These are phyloP conservation scores for Wasmannia auropunctata DNA, from an alignment of 1,140 invertebrate genomes.

Conservation along the genomic window DNA sequence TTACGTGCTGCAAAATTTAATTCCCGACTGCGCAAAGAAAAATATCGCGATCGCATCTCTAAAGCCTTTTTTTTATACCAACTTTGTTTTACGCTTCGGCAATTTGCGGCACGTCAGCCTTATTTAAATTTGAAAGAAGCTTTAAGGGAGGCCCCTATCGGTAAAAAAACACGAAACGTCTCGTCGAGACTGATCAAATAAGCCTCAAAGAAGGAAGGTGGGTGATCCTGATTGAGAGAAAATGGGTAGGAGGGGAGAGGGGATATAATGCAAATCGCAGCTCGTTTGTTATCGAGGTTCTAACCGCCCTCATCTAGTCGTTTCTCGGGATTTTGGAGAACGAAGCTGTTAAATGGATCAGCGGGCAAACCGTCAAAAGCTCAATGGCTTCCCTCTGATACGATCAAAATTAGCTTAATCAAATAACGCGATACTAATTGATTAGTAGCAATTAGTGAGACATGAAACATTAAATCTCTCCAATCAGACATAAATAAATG, in stretches of 20 bases:
- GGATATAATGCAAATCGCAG: slow-evolving; percentile 41
- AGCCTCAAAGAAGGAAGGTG: slow-evolving; percentile 38
- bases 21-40: neutral
- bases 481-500: neutral
- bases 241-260: neutral
- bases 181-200: slow-evolving; percentile 60
- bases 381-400: slow-evolving; percentile 1
- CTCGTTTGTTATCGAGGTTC: slow-evolving; percentile 36
- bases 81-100: slow-evolving; percentile 39
- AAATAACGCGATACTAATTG: slow-evolving; percentile 24
- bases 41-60: slow-evolving; percentile 1
- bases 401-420: slow-evolving; percentile 52
- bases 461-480: neutral
- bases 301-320: slow-evolving; percentile 28
- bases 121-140: slow-evolving; percentile 60
- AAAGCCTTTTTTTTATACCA: neutral
- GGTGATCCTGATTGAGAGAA: slow-evolving; percentile 45
- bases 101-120: slow-evolving; percentile 34
- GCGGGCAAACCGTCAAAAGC: slow-evolving; percentile 24
- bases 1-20: slow-evolving; percentile 1
- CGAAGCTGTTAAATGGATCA: slow-evolving; percentile 44
- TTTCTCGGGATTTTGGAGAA: slow-evolving; percentile 32
- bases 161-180: slow-evolving; percentile 52
- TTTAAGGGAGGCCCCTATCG: slow-evolving; percentile 31
- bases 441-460: slow-evolving; percentile 43